Evolutionary conservation across 2,113 vertebrate genomes (phyloP).

Genomic region (Neolamprologus variostigma): DNA sequence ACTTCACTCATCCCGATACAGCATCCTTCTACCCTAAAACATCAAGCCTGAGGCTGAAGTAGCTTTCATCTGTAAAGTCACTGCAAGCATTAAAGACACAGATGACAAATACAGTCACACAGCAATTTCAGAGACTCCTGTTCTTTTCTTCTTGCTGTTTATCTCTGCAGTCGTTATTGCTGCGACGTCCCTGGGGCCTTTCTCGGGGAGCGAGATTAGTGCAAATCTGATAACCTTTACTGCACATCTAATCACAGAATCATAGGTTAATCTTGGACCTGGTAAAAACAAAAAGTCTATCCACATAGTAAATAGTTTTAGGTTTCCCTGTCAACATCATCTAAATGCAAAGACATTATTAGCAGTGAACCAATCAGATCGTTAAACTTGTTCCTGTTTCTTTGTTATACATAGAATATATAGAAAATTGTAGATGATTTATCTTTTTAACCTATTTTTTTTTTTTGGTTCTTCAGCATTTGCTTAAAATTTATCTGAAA

Average conservation of each 20-base stretch:
- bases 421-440: neutral
- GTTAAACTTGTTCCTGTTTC: neutral
- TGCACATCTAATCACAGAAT: neutral
- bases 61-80: slow-evolving; percentile 32
- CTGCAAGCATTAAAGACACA: slow-evolving; percentile 4
- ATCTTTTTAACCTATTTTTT: neutral
- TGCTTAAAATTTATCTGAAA: neutral
- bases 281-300: neutral
- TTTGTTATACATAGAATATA: neutral
- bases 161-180: slow-evolving; percentile 25
- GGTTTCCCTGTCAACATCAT: neutral
- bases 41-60: neutral
- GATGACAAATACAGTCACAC: slow-evolving; percentile 25
- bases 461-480: neutral
- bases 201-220: slow-evolving; percentile 2
- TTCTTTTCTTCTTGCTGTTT: slow-evolving; percentile 11
- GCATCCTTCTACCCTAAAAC: slow-evolving; percentile 3
- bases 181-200: neutral
- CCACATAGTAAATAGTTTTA: neutral
- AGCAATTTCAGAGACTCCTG: slow-evolving; percentile 8
- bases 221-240: neutral
- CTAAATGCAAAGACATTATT: neutral
- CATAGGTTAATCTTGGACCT: neutral
- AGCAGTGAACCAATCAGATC: neutral
- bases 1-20: slow-evolving; percentile 8